These are phyloP conservation scores for Stramonita haemastoma DNA, from an alignment of 2,888 invertebrate genomes.

Conservation along the genomic window DNA sequence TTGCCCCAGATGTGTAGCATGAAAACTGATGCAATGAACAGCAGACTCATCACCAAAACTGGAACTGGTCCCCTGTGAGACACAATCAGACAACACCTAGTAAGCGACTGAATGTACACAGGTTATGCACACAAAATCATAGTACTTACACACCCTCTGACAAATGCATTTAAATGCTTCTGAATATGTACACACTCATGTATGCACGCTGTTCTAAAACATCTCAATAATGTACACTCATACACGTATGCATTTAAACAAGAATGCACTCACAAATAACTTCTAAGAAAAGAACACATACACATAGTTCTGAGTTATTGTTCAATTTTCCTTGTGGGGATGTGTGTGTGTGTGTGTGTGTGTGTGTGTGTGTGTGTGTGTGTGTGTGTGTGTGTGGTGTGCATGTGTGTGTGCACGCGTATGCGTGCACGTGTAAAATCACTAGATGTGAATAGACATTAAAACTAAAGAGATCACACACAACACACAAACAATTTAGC, in stretches of 20 bases:
- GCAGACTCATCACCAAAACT: slow-evolving; percentile 98
- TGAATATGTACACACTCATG: not conserved
- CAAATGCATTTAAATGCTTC: not conserved
- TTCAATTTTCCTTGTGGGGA: not conserved
- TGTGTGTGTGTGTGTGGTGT: too few species aligned
- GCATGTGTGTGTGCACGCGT: too few species aligned
- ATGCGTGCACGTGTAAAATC: not conserved
- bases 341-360: too few species aligned
- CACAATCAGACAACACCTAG: slow-evolving; percentile 2
- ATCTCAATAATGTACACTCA: not conserved
- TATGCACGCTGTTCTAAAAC: too few species aligned
- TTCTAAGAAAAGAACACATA: not conserved
- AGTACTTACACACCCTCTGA: not conserved
- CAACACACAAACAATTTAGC: not conserved
- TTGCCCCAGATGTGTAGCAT: slow-evolving; percentile 99
- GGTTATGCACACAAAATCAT: too few species aligned
- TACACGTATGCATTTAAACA: not conserved
- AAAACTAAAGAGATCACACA: not conserved
- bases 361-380: too few species aligned
- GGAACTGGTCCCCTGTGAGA: slow-evolving; percentile 92
- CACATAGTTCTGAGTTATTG: not conserved
- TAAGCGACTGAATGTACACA: not conserved
- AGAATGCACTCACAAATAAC: not conserved
- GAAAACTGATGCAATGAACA: slow-evolving; percentile 99
- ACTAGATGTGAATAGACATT: not conserved